Evolutionary conservation across 2,797 vertebrate species (phyloP), one percentile per base, ranked within the genome.

Genomic region (Mastacembelus armatus): DNA sequence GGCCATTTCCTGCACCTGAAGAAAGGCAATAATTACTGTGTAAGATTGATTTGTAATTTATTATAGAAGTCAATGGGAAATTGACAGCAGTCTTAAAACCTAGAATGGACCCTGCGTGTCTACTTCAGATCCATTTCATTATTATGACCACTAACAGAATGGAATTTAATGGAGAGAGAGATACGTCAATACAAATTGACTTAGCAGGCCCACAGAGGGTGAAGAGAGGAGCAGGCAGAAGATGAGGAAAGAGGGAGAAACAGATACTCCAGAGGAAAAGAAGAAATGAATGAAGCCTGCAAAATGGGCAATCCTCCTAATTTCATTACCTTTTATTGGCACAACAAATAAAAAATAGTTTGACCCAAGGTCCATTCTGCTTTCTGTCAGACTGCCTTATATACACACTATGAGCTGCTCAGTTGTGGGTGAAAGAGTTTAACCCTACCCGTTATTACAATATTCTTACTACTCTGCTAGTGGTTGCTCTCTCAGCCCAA

Each of bases 91-190:
- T 36, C 38, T n/a, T 9, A 14, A 32, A 27, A 12, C 48, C 52
- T 36, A 50, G 22, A 61, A 33, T 19, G 21, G 29, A 49, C 40
- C 30, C 12, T 52, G 45, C 71, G 69, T 24, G 63, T 80, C 24
- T 61, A 30, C 52, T n/a, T 78, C 51, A 51, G 78, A 66, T 74
- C 69, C 81, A 83, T 88, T 90, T 88, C 71, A 88, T 90, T 89
- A 88, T 68, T 19, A 51, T 67, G 72, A 65, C 72, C 81, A 29
- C 84, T 88, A 89, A 89, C 84, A 82, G 69, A 89, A 81, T 82
- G 79, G n/a, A 69, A 78, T 73, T 84, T 84, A 77, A 86, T 85
- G 77, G 67, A 74, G 45, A 64, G 62, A 39, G 14, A 65, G 63
- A 43, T 4, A 49, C 44, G 74, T 92, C 90, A 52, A 91, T 92